Evolutionary conservation across 2,888 invertebrate species (phyloP).

Genomic region (Diarsia brunnea): DNA sequence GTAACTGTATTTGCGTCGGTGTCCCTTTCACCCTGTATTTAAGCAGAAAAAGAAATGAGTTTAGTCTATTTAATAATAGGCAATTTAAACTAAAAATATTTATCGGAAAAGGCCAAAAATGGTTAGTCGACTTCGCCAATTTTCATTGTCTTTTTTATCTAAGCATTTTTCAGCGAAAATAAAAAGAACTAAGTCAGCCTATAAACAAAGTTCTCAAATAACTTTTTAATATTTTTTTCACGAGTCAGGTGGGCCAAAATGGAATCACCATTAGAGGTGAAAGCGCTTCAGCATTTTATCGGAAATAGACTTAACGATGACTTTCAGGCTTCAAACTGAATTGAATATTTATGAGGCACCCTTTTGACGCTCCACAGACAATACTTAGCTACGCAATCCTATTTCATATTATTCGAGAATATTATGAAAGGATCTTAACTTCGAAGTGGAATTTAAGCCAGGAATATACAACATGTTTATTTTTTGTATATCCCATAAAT

Average conservation of each 20-base stretch:
- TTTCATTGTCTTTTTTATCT: not conserved
- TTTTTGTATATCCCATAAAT: no score
- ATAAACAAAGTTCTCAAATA: conserved; percentile 66
- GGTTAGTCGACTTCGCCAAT: not conserved
- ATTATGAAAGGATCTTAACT: conserved; percentile 48
- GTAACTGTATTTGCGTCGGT: no score
- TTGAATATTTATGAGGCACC: conserved; percentile 89
- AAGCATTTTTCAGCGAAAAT: not conserved
- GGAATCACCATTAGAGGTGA: conserved; percentile 75
- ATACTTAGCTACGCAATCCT: conserved; percentile 67
- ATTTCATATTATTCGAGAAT: conserved; percentile 57
- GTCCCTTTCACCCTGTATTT: no score
- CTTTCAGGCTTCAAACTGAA: conserved; percentile 85
- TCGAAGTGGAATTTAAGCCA: conserved; percentile 5
- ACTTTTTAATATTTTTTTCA: conserved; percentile 66
- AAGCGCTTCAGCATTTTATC: conserved; percentile 79
- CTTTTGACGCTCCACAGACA: conserved; percentile 77
- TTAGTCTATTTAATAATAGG: not conserved
- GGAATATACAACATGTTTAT: not conserved
- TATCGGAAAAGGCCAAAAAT: no score
- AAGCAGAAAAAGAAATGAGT: no score
- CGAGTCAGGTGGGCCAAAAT: conserved; percentile 75
- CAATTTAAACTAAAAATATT: not conserved
- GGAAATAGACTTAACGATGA: conserved; percentile 88
- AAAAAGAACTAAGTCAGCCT: conserved; percentile 8